These are phyloP conservation scores for Camponotus floridanus DNA, from an alignment of 1,140 invertebrate species.

Conservation along the genomic window DNA sequence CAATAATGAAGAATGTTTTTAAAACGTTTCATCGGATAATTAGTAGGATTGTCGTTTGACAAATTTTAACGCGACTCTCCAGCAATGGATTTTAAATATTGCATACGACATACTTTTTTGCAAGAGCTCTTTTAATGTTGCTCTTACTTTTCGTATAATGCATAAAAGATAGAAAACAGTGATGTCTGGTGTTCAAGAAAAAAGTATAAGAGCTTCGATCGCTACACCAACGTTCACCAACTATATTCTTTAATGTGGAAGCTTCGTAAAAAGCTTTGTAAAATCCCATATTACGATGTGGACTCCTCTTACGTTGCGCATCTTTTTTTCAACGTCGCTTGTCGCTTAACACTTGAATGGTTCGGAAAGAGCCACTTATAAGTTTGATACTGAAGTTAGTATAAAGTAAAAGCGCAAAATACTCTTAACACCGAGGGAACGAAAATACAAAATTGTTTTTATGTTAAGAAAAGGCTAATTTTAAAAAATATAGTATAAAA, in stretches of 20 bases:
- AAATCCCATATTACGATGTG: slow-evolving; percentile 44
- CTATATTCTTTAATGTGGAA: slow-evolving; percentile 56
- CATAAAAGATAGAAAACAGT: background rate
- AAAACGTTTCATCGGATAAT: slow-evolving; percentile 34
- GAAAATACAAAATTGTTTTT: slow-evolving; percentile 15
- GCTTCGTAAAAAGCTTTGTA: slow-evolving; percentile 40
- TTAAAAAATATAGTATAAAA: background rate
- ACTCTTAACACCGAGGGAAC: background rate
- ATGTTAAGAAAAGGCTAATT: background rate
- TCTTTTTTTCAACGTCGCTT: slow-evolving; percentile 41
- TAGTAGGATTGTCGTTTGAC: background rate
- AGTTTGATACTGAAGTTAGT: slow-evolving; percentile 29
- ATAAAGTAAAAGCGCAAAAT: slow-evolving; percentile 16
- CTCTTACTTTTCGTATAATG: slow-evolving; percentile 29
- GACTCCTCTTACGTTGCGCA: background rate
- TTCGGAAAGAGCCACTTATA: slow-evolving; percentile 52
- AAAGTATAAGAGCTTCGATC: background rate
- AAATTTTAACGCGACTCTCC: slow-evolving; percentile 9
- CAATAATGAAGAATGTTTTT: slow-evolving; percentile 29
- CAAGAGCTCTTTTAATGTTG: slow-evolving; percentile 17
- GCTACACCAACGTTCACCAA: slow-evolving; percentile 41
- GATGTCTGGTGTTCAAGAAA: background rate
- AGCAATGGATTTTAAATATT: slow-evolving; percentile 38
- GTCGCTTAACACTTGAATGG: slow-evolving; percentile 38
- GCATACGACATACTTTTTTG: slow-evolving; percentile 1